Percentiles rank a stretch among this genome's conserved stretches.
phyloP scores from a whole-genome alignment of 2,888 invertebrate genomes.

The Tuberolachnus salignus region DNA sequence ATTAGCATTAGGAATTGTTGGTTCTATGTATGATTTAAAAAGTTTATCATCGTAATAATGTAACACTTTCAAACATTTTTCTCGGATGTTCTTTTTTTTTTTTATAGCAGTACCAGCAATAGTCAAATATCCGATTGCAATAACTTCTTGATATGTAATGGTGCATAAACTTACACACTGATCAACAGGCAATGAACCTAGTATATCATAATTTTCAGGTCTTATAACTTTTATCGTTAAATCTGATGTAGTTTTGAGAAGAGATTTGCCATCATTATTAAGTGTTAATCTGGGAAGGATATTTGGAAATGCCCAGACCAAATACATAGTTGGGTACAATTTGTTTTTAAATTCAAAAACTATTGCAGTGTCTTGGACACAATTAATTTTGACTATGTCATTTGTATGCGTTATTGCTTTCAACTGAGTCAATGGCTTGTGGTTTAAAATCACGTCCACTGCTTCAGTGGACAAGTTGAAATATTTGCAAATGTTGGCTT shows the following conservation, averaged over 20 bases:
- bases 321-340: slow-evolving; percentile 79
- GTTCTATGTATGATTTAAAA: slow-evolving; percentile 17
- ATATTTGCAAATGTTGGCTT: slow-evolving; percentile 70
- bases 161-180: slow-evolving; percentile 16
- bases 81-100: neutral
- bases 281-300: slow-evolving; percentile 66
- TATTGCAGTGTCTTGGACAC: slow-evolving; percentile 76
- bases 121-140: slow-evolving; percentile 26
- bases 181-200: slow-evolving; percentile 23
- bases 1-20: slow-evolving; percentile 28
- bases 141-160: slow-evolving; percentile 12
- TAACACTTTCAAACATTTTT: slow-evolving; percentile 32
- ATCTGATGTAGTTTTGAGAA: neutral
- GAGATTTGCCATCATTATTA: slow-evolving; percentile 59
- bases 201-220: slow-evolving; percentile 9
- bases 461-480: slow-evolving; percentile 75
- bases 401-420: slow-evolving; percentile 75
- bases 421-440: slow-evolving; percentile 74
- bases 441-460: slow-evolving; percentile 72
- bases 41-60: slow-evolving; percentile 41
- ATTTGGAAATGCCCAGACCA: slow-evolving; percentile 77
- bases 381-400: slow-evolving; percentile 72
- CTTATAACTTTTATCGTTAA: slow-evolving; percentile 17
- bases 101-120: slow-evolving; percentile 12
- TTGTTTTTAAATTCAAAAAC: slow-evolving; percentile 72